These are phyloP conservation scores for Chroicocephalus ridibundus DNA, from an alignment of 2,113 vertebrate species.

Conservation along the genomic window DNA sequence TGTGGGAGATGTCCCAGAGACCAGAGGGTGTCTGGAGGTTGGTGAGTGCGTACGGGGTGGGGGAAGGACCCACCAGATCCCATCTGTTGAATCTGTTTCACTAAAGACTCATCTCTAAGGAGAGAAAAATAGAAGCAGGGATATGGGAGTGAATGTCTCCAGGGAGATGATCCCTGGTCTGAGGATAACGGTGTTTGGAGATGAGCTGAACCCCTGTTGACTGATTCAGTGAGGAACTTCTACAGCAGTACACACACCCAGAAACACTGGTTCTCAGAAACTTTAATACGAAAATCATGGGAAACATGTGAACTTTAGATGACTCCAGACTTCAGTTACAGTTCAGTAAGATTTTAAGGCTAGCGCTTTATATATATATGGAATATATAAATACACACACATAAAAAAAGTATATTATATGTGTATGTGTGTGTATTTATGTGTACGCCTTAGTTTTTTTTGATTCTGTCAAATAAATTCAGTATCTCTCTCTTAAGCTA, in stretches of 20 bases:
- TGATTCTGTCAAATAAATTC: background rate
- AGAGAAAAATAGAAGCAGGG: background rate
- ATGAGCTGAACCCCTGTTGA: background rate
- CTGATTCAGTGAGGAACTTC: background rate
- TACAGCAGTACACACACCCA: rapidly evolving
- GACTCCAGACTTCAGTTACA: background rate
- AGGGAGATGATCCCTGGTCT: background rate
- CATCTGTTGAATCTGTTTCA: background rate
- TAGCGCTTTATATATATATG: background rate
- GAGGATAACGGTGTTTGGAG: background rate
- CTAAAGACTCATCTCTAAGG: background rate
- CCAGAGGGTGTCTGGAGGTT: background rate
- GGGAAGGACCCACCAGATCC: background rate
- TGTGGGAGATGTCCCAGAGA: background rate
- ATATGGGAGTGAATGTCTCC: background rate
- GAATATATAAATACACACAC: conserved; percentile 2
- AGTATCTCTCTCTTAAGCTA: conserved; percentile 13
- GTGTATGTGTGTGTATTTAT: background rate
- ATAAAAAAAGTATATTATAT: background rate
- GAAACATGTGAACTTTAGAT: conserved; percentile 36
- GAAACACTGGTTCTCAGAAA: background rate
- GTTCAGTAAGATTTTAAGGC: conserved; percentile 13
- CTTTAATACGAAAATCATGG: background rate
- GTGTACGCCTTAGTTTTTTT: background rate
- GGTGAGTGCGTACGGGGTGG: rapidly evolving